Percentiles rank a stretch among this genome's conserved stretches.
phyloP scores from a whole-genome alignment of 64 coral and sea anemone genomes.

The Dendrophyllia cribrosa region DNA sequence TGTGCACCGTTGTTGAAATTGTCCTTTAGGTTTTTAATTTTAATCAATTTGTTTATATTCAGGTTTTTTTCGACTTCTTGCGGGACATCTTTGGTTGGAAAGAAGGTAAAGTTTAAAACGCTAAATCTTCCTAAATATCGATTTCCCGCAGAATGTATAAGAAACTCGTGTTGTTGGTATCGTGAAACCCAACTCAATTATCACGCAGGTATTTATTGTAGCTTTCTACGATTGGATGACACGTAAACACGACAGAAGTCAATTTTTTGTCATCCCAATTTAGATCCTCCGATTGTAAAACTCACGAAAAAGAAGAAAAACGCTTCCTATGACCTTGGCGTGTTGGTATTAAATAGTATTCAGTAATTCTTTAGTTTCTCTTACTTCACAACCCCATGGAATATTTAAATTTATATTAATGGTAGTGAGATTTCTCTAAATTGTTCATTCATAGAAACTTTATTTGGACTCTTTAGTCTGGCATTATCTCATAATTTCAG shows the following conservation, averaged over 20 bases:
- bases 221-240: neutral
- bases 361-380: too few species aligned
- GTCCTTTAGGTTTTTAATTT: neutral
- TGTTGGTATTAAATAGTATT: too few species aligned
- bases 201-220: neutral
- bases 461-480: too few species aligned
- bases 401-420: too few species aligned
- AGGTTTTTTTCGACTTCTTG: slow-evolving; percentile 79
- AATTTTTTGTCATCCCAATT: neutral
- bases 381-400: too few species aligned
- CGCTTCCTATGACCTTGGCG: too few species aligned
- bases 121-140: neutral
- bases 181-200: slow-evolving; percentile 6
- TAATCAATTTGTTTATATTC: neutral
- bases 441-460: too few species aligned
- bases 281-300: neutral
- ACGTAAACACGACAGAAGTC: neutral
- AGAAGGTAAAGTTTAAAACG: slow-evolving; percentile 34
- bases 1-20: neutral
- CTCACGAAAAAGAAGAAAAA: neutral
- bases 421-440: too few species aligned
- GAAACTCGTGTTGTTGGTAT: neutral
- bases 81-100: slow-evolving; percentile 68
- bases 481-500: too few species aligned
- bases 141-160: neutral